These are phyloP conservation scores for Cataglyphis albicans DNA, from an alignment of 2,888 invertebrate species.

Conservation along the genomic window DNA sequence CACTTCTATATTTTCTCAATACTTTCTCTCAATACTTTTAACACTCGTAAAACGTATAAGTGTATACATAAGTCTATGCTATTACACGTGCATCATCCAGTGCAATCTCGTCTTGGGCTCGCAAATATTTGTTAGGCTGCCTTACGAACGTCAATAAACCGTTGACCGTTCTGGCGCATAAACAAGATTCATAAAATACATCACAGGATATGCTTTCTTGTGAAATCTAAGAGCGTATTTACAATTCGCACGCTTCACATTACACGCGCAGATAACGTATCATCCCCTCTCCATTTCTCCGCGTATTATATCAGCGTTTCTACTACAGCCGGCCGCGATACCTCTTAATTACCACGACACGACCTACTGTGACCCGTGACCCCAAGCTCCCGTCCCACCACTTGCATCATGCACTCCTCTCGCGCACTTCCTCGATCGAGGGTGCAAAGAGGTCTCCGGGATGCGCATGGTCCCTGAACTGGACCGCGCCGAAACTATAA, in stretches of 20 bases:
- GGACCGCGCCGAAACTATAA: slow-evolving; percentile 77
- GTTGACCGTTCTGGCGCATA: slow-evolving; percentile 38
- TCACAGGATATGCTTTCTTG: slow-evolving; percentile 16
- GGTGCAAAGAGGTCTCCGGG: slow-evolving; percentile 36
- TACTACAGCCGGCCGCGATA: slow-evolving; percentile 52
- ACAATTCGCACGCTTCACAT: slow-evolving; percentile 38
- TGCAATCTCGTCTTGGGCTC: slow-evolving; percentile 13
- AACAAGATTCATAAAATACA: slow-evolving; percentile 31
- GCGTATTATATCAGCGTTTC: slow-evolving; percentile 57
- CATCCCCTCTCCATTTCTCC: slow-evolving; percentile 14
- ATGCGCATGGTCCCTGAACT: slow-evolving; percentile 62
- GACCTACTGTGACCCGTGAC: slow-evolving; percentile 57
- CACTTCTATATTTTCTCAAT: neutral
- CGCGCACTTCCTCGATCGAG: slow-evolving; percentile 50
- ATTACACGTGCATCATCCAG: slow-evolving; percentile 15
- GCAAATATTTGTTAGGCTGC: slow-evolving; percentile 39
- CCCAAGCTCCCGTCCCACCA: slow-evolving; percentile 44
- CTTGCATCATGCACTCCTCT: slow-evolving; percentile 9
- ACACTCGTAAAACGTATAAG: neutral
- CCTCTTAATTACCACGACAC: slow-evolving; percentile 62
- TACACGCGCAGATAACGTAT: slow-evolving; percentile 34
- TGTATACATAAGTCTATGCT: neutral
- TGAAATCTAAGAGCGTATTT: slow-evolving; percentile 50
- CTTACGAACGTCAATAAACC: slow-evolving; percentile 31
- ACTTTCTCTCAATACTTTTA: neutral